Percentiles rank a stretch among this genome's conserved stretches.
These are phyloP conservation scores for Thelaira solivaga DNA, from an alignment of 2,888 invertebrate genomes.

Conservation along the genomic window DNA sequence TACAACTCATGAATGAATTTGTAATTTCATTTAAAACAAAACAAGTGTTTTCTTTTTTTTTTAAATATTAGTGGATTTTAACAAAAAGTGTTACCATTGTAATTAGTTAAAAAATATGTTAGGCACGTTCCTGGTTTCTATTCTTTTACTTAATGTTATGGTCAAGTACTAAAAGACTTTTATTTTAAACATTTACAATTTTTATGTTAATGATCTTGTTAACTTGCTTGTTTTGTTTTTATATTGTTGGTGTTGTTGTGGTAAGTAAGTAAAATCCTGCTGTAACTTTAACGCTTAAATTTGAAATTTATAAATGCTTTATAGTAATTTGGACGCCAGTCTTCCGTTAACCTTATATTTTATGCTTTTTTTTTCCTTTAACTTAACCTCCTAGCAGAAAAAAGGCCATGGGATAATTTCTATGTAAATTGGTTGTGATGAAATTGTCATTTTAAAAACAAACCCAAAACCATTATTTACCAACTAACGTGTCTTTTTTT, in stretches of 20 bases:
- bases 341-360: slow-evolving; percentile 65
- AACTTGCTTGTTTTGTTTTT: slow-evolving; percentile 61
- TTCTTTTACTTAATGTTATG: slow-evolving; percentile 69
- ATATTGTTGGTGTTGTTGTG: not conserved
- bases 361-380: slow-evolving; percentile 23
- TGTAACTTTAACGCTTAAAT: not conserved
- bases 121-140: slow-evolving; percentile 51
- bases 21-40: slow-evolving; percentile 2
- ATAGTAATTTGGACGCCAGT: slow-evolving; percentile 65
- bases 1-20: slow-evolving; percentile 36
- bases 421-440: slow-evolving; percentile 44
- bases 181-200: not conserved
- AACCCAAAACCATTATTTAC: not conserved
- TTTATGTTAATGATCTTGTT: slow-evolving; percentile 66
- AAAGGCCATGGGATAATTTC: slow-evolving; percentile 44
- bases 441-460: slow-evolving; percentile 39
- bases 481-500: slow-evolving; percentile 4
- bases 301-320: slow-evolving; percentile 70
- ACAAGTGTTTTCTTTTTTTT: slow-evolving; percentile 54
- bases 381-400: not conserved
- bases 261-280: too few species aligned
- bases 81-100: slow-evolving; percentile 46
- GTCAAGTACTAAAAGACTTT: slow-evolving; percentile 67
- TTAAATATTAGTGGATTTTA: slow-evolving; percentile 14
- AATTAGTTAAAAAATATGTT: slow-evolving; percentile 57